Conservation (phyloP, 2,113 vertebrate species). For the Lutjanus erythropterus region DNA sequence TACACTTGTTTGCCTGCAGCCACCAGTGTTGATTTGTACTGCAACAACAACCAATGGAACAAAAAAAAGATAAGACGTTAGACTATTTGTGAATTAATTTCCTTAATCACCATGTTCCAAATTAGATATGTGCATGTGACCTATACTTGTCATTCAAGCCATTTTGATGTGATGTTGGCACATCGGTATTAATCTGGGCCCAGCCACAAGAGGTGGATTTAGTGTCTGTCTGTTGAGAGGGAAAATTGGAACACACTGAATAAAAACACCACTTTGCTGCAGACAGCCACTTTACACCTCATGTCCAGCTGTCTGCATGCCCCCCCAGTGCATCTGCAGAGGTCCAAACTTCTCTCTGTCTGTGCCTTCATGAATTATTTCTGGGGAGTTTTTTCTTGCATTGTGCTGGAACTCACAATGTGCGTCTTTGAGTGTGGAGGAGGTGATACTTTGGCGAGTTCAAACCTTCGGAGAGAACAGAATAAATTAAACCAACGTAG, state of each 20-base stretch:
- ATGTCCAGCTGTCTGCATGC: slow-evolving; percentile 18
- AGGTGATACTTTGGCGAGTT: neutral
- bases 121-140: neutral
- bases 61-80: neutral
- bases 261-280: neutral
- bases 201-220: neutral
- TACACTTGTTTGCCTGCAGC: neutral
- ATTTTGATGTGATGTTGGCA: neutral
- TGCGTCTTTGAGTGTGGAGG: neutral
- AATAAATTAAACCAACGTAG: neutral
- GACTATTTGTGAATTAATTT: neutral
- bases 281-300: slow-evolving; percentile 6
- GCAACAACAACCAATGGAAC: neutral
- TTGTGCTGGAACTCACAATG: neutral
- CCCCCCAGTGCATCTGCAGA: neutral
- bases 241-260: neutral
- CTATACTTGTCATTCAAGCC: slow-evolving; percentile 1
- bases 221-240: neutral
- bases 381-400: neutral
- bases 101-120: neutral
- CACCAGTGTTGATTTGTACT: neutral
- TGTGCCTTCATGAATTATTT: slow-evolving; percentile 21
- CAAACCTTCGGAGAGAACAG: neutral
- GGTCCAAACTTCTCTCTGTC: slow-evolving; percentile 3
- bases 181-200: neutral